Evolutionary conservation across 2,113 vertebrate species (phyloP).

Genomic region (Melanerpes formicivorus): DNA sequence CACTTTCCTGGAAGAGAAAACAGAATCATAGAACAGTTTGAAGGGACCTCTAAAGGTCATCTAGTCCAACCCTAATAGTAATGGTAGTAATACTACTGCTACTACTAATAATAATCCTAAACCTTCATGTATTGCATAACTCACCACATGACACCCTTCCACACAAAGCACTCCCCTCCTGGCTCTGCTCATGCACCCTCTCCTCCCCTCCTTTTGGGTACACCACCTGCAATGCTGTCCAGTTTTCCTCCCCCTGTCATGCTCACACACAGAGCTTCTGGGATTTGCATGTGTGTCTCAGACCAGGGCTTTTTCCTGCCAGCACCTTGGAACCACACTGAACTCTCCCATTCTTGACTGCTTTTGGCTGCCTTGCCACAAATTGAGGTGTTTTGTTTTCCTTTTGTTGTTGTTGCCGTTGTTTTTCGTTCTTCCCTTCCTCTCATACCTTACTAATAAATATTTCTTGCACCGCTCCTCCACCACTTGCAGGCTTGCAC

Average conservation of each 20-base stretch:
- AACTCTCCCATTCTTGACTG: neutral
- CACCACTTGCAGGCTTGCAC: neutral
- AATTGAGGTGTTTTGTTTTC: neutral
- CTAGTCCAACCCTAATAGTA: no score
- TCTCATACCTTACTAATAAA: neutral
- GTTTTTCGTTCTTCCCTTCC: neutral
- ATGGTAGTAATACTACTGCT: neutral
- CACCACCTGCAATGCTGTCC: neutral
- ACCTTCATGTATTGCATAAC: neutral
- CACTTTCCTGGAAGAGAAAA: neutral
- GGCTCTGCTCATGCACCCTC: neutral
- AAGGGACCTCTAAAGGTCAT: no score
- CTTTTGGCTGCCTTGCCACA: constrained; percentile 41
- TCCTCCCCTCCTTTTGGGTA: neutral
- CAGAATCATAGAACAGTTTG: no score
- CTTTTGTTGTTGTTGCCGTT: no score
- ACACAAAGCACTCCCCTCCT: neutral
- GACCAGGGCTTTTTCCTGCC: constrained; percentile 2
- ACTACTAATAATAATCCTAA: neutral
- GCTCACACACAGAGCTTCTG: neutral
- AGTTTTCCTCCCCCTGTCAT: neutral
- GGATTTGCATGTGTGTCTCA: neutral
- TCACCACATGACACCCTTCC: neutral
- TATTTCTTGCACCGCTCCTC: neutral
- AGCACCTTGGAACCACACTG: constrained; percentile 34